Evolutionary conservation across 2,888 invertebrate species (phyloP), one percentile per base, ranked within the genome.

Genomic region (Orchestes rusci): DNA sequence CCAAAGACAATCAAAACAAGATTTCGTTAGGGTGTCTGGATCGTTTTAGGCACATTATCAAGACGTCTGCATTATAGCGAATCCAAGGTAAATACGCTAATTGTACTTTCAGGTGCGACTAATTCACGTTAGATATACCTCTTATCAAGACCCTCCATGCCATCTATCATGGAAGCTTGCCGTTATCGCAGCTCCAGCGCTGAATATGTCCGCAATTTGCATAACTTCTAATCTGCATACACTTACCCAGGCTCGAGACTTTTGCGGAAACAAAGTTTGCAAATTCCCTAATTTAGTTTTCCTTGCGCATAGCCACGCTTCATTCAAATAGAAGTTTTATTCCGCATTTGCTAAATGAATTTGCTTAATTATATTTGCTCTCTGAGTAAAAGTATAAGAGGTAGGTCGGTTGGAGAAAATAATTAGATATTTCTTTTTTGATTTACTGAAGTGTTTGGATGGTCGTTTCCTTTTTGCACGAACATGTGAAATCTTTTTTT

Each of bases 141-240:
- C n/a, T n/a, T n/a, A n/a, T n/a, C 54, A 52, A 51, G 42, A 53
- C 48, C 53, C 53, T 45, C 35, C 50, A 51, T 56, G 56, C 53
- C 58, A 60, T 60, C 58, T 59, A 61, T 60, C 60, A 60, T 59
- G 53, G 48, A 52, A 47, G 39, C 51, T 46, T 46, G 38, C 38
- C 52, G 54, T 59, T 58, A 56, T 59, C 57, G 53, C 51, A 47
- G 49, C 54, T 51, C 53, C 50, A 51, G 53, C 51, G 53, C 53
- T 53, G 58, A 54, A 56, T 59, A 58, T 58, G 57, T 53, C 48
- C 53, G 56, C 54, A 56, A 62, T 63, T 63, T 63, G 61, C 63
- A 63, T 63, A 62, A 61, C 58, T 62, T 61, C 59, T 61, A 62
- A 63, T 63, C 61, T 61, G 59, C 62, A 61, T 63, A 59, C 58